Evolutionary conservation across 2,113 vertebrate genomes (phyloP).

Genomic region (Pomatostomus ruficeps): DNA sequence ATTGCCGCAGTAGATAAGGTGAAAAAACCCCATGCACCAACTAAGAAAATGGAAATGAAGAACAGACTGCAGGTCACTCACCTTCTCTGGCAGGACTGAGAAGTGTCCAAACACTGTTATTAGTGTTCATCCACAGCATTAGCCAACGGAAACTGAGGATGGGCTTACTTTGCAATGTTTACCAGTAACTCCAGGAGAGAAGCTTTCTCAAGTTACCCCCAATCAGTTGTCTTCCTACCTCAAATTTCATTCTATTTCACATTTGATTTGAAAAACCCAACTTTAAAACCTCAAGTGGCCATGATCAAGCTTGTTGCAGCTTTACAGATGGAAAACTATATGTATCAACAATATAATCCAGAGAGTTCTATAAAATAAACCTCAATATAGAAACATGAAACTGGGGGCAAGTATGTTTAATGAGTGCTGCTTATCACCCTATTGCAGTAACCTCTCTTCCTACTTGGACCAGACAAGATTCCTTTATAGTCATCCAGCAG

Average conservation of each 20-base stretch:
- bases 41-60: neutral
- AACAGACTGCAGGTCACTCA: neutral
- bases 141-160: neutral
- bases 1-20: neutral
- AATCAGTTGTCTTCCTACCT: neutral
- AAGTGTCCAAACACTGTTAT: neutral
- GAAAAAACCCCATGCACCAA: rapidly evolving
- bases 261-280: neutral
- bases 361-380: neutral
- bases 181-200: neutral
- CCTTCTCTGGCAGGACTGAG: neutral
- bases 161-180: neutral
- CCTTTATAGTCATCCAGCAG: neutral
- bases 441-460: neutral
- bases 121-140: neutral
- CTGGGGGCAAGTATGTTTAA: neutral
- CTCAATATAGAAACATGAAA: neutral
- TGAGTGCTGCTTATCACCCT: neutral
- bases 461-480: neutral
- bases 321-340: neutral
- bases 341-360: neutral
- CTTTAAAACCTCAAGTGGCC: neutral
- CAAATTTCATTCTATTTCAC: neutral
- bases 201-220: neutral
- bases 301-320: neutral